Base-by-base conservation (phyloP, 2,888 invertebrate genomes). In the Crocallis elinguaria region DNA sequence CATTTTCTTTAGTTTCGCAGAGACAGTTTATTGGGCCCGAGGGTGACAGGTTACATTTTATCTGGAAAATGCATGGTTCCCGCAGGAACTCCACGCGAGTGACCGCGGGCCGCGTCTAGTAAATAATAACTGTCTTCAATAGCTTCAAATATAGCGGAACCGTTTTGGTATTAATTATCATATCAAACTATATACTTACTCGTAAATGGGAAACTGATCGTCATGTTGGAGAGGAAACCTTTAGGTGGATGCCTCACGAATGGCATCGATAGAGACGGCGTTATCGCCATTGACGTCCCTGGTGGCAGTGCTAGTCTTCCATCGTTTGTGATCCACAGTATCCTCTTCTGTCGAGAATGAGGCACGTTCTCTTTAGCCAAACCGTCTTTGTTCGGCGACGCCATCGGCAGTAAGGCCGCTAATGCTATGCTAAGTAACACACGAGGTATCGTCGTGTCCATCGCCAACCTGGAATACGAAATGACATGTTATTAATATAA, bases 321-420 rank as follows among this genome's bases (percentile, higher is more conserved):
- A 78, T 97, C 97, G 62, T 96, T 95, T 7, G 97, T 97, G 60
- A 97, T 94, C 97, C 96, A 96, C 33, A 97, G 90, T 67, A 97
- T 92, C 73, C 97, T 93, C 79, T 97, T 97, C 79, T 95, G 95
- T 57, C 97, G 92, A 30, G 95, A 95, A 84, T 96, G 96, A 27
- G 93, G 92, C 62, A 87, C 76, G 58, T 90, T 78, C 59, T 92
- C 86, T 63, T 89, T 88, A 27, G 85, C 77, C 33, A 79, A 56
- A 16, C 75, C 74, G 27, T 83, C 84, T 42, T 79, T 70, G 44
- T 82, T 74, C 1, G 82, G 77, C 45, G 89, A 82, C 16, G 82
- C 89, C 73, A 88, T 84, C 1, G 91, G 91, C 50, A 90, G 77
- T 53, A 90, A 67, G 42, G 84, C 84, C 39, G 89, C 88, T 62